Evolutionary conservation across 2,797 vertebrate genomes (phyloP).

Genomic region (Karalla daura): DNA sequence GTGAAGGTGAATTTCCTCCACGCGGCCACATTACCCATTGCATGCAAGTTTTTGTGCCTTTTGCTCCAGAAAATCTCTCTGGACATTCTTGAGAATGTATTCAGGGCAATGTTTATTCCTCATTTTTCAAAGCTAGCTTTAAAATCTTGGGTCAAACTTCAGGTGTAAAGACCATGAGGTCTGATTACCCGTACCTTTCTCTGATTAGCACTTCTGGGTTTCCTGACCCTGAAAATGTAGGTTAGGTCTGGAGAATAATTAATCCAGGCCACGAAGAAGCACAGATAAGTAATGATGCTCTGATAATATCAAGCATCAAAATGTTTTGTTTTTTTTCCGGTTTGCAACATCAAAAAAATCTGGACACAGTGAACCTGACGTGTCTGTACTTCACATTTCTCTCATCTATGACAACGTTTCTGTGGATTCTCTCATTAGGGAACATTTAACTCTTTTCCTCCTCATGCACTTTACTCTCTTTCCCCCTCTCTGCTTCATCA

Average conservation of each 20-base stretch:
- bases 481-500: slow-evolving; percentile 21
- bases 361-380: background rate
- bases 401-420: background rate
- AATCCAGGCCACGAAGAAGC: background rate
- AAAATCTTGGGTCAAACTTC: too few species aligned
- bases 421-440: background rate
- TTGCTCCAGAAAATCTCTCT: too few species aligned
- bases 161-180: background rate
- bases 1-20: slow-evolving; percentile 38
- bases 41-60: too few species aligned
- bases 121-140: too few species aligned
- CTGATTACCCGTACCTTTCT: background rate
- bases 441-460: slow-evolving; percentile 3
- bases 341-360: background rate
- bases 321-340: background rate
- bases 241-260: slow-evolving; percentile 15
- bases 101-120: too few species aligned
- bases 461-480: background rate
- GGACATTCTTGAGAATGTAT: too few species aligned
- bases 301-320: background rate
- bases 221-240: slow-evolving; percentile 8
- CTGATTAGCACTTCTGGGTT: slow-evolving; percentile 20
- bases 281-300: background rate
- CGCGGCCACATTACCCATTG: slow-evolving; percentile 54
- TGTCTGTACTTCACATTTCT: background rate